Evolutionary conservation across 2,113 vertebrate genomes (phyloP).

Genomic region (Ceyx cyanopectus): DNA sequence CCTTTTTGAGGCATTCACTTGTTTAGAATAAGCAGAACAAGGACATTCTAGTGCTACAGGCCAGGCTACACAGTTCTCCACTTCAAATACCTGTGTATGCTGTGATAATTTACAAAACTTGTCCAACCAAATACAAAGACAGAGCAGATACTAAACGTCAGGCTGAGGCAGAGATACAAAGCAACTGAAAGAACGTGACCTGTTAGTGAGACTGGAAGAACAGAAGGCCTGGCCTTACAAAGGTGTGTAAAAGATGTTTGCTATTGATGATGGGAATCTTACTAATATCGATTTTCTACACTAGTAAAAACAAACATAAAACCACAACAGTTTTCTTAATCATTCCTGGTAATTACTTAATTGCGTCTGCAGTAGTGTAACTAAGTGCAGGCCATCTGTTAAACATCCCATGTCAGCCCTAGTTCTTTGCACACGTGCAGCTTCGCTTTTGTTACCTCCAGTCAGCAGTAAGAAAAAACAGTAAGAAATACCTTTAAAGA

Average conservation of each 20-base stretch:
- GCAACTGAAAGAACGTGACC: background rate
- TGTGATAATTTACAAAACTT: background rate
- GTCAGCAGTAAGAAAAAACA: background rate
- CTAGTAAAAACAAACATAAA: background rate
- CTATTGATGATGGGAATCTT: background rate
- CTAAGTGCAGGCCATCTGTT: background rate
- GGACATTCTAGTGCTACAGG: background rate
- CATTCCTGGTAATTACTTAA: background rate
- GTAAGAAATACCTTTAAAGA: background rate
- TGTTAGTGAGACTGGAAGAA: background rate
- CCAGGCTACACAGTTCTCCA: background rate
- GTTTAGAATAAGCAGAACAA: background rate
- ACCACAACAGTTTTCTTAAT: background rate
- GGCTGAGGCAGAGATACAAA: background rate
- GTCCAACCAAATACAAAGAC: background rate
- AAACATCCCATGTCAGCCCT: background rate
- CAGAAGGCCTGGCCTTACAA: background rate
- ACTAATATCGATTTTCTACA: background rate
- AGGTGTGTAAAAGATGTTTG: background rate
- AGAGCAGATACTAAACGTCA: background rate
- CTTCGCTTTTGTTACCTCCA: background rate
- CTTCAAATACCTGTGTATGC: background rate
- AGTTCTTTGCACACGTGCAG: background rate
- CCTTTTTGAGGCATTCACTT: background rate
- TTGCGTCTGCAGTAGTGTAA: background rate